Percentiles rank a stretch among this genome's conserved stretches.
These are phyloP conservation scores for Halictus rubicundus DNA, from an alignment of 1,140 invertebrate genomes.

Conservation along the genomic window DNA sequence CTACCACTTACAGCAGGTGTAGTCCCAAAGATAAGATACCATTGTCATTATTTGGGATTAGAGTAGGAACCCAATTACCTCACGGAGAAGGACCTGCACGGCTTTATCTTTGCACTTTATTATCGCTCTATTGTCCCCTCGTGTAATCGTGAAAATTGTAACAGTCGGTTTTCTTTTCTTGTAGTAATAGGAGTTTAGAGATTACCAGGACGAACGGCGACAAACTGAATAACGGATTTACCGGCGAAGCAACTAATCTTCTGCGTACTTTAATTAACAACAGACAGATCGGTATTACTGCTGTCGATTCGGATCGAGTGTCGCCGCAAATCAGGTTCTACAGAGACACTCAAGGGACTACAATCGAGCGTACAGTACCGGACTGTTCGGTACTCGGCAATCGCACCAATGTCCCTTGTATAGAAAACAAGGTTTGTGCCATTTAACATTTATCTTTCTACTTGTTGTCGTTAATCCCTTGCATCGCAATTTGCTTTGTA, in stretches of 20 bases:
- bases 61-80: neutral
- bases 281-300: constrained; percentile 85
- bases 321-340: constrained; percentile 76
- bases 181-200: constrained; percentile 77
- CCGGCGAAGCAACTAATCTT: constrained; percentile 86
- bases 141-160: neutral
- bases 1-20: neutral
- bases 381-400: constrained; percentile 74
- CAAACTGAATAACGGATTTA: constrained; percentile 76
- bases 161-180: constrained; percentile 41
- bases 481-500: too few species aligned
- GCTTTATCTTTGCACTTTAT: neutral
- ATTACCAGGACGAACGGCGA: constrained; percentile 79
- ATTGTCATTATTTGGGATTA: neutral
- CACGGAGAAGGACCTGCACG: neutral
- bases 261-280: constrained; percentile 87
- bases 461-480: too few species aligned
- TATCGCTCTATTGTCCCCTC: neutral
- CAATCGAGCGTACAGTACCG: constrained; percentile 67
- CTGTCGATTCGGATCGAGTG: constrained; percentile 79
- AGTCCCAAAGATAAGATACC: constrained; percentile 30
- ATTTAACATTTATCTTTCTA: neutral
- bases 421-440: constrained; percentile 75
- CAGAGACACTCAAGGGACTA: constrained; percentile 74
- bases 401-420: constrained; percentile 72